These are phyloP conservation scores for Heliothis virescens DNA, from an alignment of 1,140 invertebrate species.

Conservation along the genomic window DNA sequence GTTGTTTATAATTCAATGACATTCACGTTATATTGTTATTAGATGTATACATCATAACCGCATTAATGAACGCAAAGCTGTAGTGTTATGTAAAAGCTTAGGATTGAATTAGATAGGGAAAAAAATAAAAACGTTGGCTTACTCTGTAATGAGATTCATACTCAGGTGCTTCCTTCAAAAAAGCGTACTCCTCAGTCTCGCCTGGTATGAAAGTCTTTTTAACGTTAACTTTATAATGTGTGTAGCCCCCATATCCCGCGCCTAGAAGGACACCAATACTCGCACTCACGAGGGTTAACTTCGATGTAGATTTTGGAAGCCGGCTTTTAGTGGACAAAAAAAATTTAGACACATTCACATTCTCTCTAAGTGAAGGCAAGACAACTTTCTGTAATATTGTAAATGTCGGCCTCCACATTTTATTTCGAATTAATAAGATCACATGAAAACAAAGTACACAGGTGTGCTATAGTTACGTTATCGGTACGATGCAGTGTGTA, in stretches of 20 bases:
- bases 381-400: slow-evolving; percentile 73
- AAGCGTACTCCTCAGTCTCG: slow-evolving; percentile 71
- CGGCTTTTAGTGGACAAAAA: slow-evolving; percentile 76
- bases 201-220: slow-evolving; percentile 62
- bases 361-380: slow-evolving; percentile 70
- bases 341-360: slow-evolving; percentile 63
- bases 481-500: neutral
- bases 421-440: slow-evolving; percentile 37
- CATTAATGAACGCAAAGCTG: neutral
- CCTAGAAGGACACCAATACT: slow-evolving; percentile 83
- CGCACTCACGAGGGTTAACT: slow-evolving; percentile 80
- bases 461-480: neutral
- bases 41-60: no score
- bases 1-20: neutral
- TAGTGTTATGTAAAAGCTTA: slow-evolving; percentile 27
- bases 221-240: slow-evolving; percentile 82
- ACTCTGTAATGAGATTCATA: slow-evolving; percentile 79
- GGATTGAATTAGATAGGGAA: neutral
- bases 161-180: slow-evolving; percentile 72
- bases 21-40: no score
- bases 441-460: slow-evolving; percentile 33
- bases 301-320: slow-evolving; percentile 72
- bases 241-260: slow-evolving; percentile 83
- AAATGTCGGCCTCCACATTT: slow-evolving; percentile 77
- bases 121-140: slow-evolving; percentile 48